phyloP scores from a whole-genome alignment of 1,140 invertebrate species.

The Zaprionus taronus region DNA sequence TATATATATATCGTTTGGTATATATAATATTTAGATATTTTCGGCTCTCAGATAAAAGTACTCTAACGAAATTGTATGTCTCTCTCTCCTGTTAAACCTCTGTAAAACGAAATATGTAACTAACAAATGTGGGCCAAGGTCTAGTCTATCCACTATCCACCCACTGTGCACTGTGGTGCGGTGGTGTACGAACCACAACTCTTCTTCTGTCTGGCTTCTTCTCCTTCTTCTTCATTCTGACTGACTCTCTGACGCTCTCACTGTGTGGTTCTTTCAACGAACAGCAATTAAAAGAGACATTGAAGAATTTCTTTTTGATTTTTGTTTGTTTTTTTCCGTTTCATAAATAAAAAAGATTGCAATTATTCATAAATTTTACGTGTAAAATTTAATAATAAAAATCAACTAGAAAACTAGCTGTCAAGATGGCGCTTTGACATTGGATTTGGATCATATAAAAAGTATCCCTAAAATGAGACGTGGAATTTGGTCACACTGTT shows the following conservation, averaged over 20 bases:
- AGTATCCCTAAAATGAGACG: constrained; percentile 69
- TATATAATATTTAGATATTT: constrained; percentile 62
- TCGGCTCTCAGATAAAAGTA: constrained; percentile 74
- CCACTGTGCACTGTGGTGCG: constrained; percentile 19
- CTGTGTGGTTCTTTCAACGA: constrained; percentile 57
- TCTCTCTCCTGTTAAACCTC: constrained; percentile 77
- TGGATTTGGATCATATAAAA: constrained; percentile 54
- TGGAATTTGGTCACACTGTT: constrained; percentile 43
- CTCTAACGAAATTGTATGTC: constrained; percentile 60
- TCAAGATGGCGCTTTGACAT: constrained; percentile 73
- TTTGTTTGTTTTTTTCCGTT: constrained; percentile 52
- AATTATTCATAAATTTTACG: constrained; percentile 80
- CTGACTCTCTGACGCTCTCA: constrained; percentile 31
- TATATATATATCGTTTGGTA: constrained; percentile 48
- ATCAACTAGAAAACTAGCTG: constrained; percentile 81
- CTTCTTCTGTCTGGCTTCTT: constrained; percentile 21
- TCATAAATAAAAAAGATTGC: constrained; percentile 74
- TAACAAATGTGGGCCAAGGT: constrained; percentile 53
- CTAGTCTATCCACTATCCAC: constrained; percentile 24
- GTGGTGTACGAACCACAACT: constrained; percentile 13
- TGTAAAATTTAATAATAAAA: constrained; percentile 83
- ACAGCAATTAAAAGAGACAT: constrained; percentile 73
- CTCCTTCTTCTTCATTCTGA: constrained; percentile 23
- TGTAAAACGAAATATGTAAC: constrained; percentile 42
- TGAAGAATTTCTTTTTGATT: constrained; percentile 33